Evolutionary conservation across 1,140 invertebrate species (phyloP), one percentile per base, ranked within the genome.

Genomic region (Galleria mellonella): DNA sequence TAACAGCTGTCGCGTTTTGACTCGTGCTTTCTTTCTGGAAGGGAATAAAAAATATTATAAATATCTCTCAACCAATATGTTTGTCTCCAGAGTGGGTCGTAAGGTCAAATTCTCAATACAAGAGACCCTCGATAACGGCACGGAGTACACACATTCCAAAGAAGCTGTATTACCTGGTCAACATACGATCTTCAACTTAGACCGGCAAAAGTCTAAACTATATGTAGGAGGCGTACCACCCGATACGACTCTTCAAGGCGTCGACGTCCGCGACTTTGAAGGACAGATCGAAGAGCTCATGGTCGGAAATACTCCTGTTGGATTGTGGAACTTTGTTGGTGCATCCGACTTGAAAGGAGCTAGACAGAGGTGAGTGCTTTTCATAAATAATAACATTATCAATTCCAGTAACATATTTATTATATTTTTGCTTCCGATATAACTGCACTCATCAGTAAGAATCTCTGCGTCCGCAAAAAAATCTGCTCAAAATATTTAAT

Each of bases 281-380:
- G 98, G 98, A 2, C 89, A 93, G 58, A 94, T 99, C 48, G 97
- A 99, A 72, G 95, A 97, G 40, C 76, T 99, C 0, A 89, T 92
- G 38, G 93, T 99, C 54, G 97, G 97, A 10, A 94, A 96, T 23
- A 92, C 91, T 9, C 93, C 92, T 2, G 90, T 99, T 9, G 97
- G 97, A 0, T 88, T 99, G 9, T 99, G 97, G 97, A 99, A 99
- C 86, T 98, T 98, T 64, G 91, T 93, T 32, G 92, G 90, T 14
- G 91, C 92, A 29, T 92, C 94, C 29, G 94, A 96, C 42, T 86
- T 91, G 35, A 84, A 91, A 51, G 94, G 92, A 5, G 93, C 94
- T 0, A 66, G 83, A 9, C 92, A 94, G 67, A 92, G 94, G 91
- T 92, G 74, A 50, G 47, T 43, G 35, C 17, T n/a, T 33, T 40